A percentile compares a stretch with the other conserved stretches of the same genome.
phyloP scores from a whole-genome alignment of 2,797 vertebrate genomes.

The Cheracebus regulus region DNA sequence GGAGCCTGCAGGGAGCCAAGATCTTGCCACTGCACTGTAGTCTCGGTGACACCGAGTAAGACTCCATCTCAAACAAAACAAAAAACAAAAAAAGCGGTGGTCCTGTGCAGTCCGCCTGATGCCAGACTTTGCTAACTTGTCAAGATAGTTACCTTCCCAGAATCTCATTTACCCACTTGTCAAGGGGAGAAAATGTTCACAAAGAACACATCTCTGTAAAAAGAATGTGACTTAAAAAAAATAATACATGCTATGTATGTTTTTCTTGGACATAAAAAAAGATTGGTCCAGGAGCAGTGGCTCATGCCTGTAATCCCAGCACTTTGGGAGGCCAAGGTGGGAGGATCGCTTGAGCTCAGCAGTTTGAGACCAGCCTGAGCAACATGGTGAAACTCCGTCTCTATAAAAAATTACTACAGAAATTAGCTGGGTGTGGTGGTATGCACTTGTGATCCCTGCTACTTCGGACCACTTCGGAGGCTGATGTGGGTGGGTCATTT shows the following conservation, averaged over 20 bases:
- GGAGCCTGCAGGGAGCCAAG: neutral
- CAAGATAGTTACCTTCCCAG: neutral
- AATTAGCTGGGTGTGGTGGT: neutral
- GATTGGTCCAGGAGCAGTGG: neutral
- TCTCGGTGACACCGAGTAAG: accelerated
- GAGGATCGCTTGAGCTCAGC: neutral
- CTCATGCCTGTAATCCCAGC: neutral
- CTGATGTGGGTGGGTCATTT: neutral
- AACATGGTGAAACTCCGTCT: neutral
- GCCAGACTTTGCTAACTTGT: neutral
- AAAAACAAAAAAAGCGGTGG: neutral
- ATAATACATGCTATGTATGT: neutral
- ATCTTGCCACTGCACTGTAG: neutral
- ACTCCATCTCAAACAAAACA: neutral
- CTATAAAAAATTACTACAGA: neutral
- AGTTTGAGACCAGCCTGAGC: neutral
- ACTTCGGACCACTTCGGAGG: neutral
- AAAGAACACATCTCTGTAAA: neutral
- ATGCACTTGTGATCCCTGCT: neutral
- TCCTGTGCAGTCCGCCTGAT: neutral
- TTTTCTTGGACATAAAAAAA: neutral
- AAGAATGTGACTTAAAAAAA: neutral
- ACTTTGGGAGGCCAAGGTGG: neutral
- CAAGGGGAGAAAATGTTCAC: neutral
- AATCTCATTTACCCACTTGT: neutral